phyloP scores from a whole-genome alignment of 1,140 invertebrate genomes.

The Philaenus spumarius region DNA sequence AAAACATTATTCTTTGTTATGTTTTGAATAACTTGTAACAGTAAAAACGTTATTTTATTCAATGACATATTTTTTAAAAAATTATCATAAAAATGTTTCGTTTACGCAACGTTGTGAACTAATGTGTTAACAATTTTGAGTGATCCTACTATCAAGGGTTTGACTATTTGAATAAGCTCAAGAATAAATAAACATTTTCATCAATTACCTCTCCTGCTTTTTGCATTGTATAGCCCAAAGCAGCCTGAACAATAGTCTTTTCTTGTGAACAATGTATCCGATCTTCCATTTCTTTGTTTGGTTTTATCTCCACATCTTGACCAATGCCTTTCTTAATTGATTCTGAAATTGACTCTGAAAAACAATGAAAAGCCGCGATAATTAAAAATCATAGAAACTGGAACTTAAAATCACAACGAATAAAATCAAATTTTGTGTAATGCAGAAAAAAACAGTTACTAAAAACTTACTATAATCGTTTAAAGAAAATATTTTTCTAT shows the following conservation, averaged over 20 bases:
- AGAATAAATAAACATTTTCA: not conserved
- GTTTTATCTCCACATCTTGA: slow-evolving; percentile 47
- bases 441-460: too few species aligned
- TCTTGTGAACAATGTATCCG: slow-evolving; percentile 61
- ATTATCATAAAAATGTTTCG: not conserved
- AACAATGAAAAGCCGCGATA: not conserved
- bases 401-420: too few species aligned
- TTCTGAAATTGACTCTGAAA: slow-evolving; percentile 54
- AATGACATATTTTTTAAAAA: not conserved
- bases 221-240: slow-evolving; percentile 64
- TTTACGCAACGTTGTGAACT: too few species aligned
- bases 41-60: too few species aligned
- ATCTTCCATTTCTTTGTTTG: slow-evolving; percentile 51
- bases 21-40: too few species aligned
- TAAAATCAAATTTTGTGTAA: too few species aligned
- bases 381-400: too few species aligned
- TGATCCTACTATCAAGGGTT: not conserved
- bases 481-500: too few species aligned
- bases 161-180: not conserved
- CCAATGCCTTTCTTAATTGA: slow-evolving; percentile 47
- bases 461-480: too few species aligned
- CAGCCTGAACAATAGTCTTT: slow-evolving; percentile 69
- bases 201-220: slow-evolving; percentile 41
- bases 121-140: not conserved
- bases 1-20: too few species aligned